These are phyloP conservation scores for Parauchenoglanis punctatus DNA, from an alignment of 2,797 vertebrate species.

Conservation along the genomic window DNA sequence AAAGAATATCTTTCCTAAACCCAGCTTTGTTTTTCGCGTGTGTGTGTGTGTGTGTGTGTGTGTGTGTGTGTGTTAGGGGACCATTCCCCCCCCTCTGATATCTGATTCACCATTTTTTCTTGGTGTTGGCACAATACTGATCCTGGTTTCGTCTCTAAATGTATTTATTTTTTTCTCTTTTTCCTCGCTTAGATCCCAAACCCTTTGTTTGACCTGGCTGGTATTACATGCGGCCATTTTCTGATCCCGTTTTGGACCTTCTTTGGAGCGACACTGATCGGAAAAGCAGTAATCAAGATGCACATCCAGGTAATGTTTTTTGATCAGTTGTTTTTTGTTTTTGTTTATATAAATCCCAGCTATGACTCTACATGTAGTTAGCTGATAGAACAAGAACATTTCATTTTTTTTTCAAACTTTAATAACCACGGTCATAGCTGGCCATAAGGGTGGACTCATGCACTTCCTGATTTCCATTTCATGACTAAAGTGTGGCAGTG, in stretches of 20 bases:
- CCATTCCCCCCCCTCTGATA: background rate
- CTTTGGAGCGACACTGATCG: constrained; percentile 98
- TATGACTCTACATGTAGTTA: background rate
- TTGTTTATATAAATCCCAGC: background rate
- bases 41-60: no score
- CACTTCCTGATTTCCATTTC: background rate
- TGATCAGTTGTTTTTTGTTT: background rate
- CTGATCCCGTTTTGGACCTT: constrained; percentile 99
- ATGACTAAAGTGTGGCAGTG: background rate
- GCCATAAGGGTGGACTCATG: background rate
- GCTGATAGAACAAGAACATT: background rate
- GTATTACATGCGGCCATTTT: constrained; percentile 98
- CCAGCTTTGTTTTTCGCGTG: background rate
- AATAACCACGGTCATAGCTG: background rate
- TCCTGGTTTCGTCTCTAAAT: background rate
- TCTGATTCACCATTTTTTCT: background rate
- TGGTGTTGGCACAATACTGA: background rate
- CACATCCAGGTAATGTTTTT: constrained; percentile 90
- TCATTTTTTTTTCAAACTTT: background rate
- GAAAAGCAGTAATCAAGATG: constrained; percentile 99
- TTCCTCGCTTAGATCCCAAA: constrained; percentile 88
- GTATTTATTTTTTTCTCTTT: background rate
- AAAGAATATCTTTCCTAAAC: background rate
- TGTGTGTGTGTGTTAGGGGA: background rate
- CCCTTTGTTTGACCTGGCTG: constrained; percentile 96